A percentile compares a stretch with the other conserved stretches of the same genome.
Conservation (phyloP, 2,888 invertebrate species). For the Apotomis turbidana region DNA sequence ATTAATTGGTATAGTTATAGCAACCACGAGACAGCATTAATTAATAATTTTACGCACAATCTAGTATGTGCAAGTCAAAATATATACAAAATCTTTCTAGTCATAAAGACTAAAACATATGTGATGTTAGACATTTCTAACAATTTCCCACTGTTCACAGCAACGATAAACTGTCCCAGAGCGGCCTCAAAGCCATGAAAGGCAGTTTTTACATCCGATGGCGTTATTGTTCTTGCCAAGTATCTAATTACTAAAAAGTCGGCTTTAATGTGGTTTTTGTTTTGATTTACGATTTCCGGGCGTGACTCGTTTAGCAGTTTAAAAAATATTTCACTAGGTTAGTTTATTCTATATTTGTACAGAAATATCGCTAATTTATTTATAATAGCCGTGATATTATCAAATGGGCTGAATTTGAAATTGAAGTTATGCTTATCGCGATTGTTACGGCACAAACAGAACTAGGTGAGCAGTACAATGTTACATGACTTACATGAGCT, state of each 20-base stretch:
- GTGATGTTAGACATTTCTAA: not conserved
- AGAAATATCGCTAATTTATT: conserved; percentile 35
- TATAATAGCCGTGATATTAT: conserved; percentile 32
- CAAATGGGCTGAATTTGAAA: conserved; percentile 29
- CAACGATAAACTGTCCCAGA: not conserved
- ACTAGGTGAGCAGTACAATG: conserved; percentile 29
- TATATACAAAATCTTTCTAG: too few relatives aligned
- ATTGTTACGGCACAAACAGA: conserved; percentile 20
- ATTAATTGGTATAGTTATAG: too few relatives aligned
- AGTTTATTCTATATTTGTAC: conserved; percentile 31
- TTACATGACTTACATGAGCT: conserved; percentile 18
- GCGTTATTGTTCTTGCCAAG: conserved; percentile 32
- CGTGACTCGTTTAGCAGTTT: conserved; percentile 39
- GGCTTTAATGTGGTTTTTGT: conserved; percentile 46
- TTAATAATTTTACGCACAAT: too few relatives aligned
- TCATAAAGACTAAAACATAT: too few relatives aligned
- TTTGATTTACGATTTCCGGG: conserved; percentile 47
- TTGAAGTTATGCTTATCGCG: conserved; percentile 22
- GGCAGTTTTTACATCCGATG: conserved; percentile 28
- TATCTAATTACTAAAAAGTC: conserved; percentile 38
- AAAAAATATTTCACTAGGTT: conserved; percentile 24
- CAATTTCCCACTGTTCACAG: not conserved
- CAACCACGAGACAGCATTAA: too few relatives aligned
- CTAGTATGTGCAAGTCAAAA: too few relatives aligned
- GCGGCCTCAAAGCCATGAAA: conserved; percentile 27